A percentile compares a stretch with the other conserved stretches of the same genome.
Conservation (phyloP, 2,113 vertebrate genomes). For the Centropristis striata region DNA sequence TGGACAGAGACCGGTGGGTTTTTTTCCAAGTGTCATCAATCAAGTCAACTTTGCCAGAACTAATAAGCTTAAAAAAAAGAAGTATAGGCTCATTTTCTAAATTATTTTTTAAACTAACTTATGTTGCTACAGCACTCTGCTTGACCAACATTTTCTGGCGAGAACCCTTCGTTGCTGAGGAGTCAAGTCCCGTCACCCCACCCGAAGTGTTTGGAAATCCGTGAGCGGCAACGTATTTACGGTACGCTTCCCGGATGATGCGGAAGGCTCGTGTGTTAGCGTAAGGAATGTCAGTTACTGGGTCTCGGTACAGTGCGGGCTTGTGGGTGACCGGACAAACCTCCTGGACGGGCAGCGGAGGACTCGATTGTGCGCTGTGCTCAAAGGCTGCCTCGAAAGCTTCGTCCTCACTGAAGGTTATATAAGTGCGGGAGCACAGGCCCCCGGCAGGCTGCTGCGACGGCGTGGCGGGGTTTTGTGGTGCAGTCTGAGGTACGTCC, state of each 20-base stretch:
- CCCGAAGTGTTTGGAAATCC: constrained; percentile 89
- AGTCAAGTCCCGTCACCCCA: constrained; percentile 75
- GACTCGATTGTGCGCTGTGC: constrained; percentile 47
- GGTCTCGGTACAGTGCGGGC: constrained; percentile 92
- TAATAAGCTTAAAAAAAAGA: neutral
- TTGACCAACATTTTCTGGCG: constrained; percentile 92
- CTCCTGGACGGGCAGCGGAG: constrained; percentile 88
- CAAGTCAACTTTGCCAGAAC: constrained; percentile 2
- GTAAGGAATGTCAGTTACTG: constrained; percentile 96
- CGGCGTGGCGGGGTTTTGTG: constrained; percentile 45
- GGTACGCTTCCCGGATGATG: constrained; percentile 96
- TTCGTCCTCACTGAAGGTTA: constrained; percentile 95
- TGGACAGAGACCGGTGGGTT: neutral
- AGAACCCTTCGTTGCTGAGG: constrained; percentile 67
- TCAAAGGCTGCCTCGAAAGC: constrained; percentile 90
- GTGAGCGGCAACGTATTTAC: constrained; percentile 94
- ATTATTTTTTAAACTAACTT: constrained; percentile 14
- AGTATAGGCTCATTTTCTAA: neutral
- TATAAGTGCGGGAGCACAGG: constrained; percentile 92
- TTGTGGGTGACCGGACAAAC: constrained; percentile 96
- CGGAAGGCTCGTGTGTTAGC: constrained; percentile 93
- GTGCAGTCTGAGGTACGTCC: constrained; percentile 73
- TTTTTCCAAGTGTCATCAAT: neutral
- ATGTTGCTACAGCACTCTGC: constrained; percentile 76
- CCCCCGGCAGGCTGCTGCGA: constrained; percentile 78